Conservation (phyloP, 2,113 vertebrate species). For the Phasianus colchicus region DNA sequence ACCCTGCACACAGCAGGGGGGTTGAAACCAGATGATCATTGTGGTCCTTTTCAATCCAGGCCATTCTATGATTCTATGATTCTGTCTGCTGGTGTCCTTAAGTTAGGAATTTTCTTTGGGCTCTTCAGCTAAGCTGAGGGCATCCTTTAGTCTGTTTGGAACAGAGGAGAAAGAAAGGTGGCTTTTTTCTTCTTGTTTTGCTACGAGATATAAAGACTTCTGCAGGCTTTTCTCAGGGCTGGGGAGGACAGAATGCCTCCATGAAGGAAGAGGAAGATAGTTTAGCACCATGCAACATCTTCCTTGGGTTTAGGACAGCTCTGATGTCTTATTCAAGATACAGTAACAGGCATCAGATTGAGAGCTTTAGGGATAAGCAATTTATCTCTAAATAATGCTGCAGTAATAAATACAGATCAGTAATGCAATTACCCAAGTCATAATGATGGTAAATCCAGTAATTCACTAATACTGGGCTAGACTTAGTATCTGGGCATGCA, state of each 20-base stretch:
- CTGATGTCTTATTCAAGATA: rapidly evolving
- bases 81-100: neutral
- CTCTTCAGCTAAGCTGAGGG: neutral
- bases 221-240: neutral
- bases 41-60: too few relatives aligned
- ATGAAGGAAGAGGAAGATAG: rapidly evolving
- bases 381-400: neutral
- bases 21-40: too few relatives aligned
- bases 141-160: neutral
- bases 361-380: neutral
- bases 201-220: neutral
- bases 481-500: neutral
- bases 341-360: neutral
- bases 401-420: neutral
- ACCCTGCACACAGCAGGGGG: too few relatives aligned
- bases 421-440: neutral
- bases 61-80: too few relatives aligned
- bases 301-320: neutral
- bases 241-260: neutral
- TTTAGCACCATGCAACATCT: neutral
- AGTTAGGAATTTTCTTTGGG: neutral
- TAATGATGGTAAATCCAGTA: neutral
- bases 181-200: neutral
- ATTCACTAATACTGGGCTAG: neutral
- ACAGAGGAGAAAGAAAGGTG: neutral